phyloP scores from a whole-genome alignment of 2,888 invertebrate genomes.

The Epinotia demarniana region DNA sequence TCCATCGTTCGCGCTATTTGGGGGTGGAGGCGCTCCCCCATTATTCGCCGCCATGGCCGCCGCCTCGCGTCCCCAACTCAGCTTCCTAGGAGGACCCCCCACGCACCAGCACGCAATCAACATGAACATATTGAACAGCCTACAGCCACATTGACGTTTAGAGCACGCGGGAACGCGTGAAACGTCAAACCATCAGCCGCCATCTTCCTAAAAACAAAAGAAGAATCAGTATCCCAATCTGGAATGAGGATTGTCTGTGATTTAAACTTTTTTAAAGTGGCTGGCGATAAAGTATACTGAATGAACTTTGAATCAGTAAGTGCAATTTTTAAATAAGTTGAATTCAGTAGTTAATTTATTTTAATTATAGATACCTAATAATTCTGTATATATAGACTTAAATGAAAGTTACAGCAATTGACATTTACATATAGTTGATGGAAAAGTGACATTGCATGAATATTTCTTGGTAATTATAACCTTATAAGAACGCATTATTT shows the following conservation, averaged over 20 bases:
- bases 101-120: slow-evolving; percentile 83
- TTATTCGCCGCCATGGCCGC: slow-evolving; percentile 87
- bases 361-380: slow-evolving; percentile 24
- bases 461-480: slow-evolving; percentile 20
- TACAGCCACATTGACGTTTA: slow-evolving; percentile 84
- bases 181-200: slow-evolving; percentile 58
- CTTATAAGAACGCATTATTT: slow-evolving; percentile 26
- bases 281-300: slow-evolving; percentile 27
- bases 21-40: slow-evolving; percentile 87
- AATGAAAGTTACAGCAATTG: slow-evolving; percentile 31
- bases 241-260: slow-evolving; percentile 35
- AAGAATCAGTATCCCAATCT: slow-evolving; percentile 21
- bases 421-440: slow-evolving; percentile 29
- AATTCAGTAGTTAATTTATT: slow-evolving; percentile 43
- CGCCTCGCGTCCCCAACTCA: slow-evolving; percentile 86
- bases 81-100: slow-evolving; percentile 84
- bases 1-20: slow-evolving; percentile 89
- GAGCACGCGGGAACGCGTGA: slow-evolving; percentile 72
- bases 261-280: slow-evolving; percentile 30
- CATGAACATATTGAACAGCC: slow-evolving; percentile 83
- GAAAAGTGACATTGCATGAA: slow-evolving; percentile 14
- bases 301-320: slow-evolving; percentile 42
- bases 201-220: slow-evolving; percentile 60
- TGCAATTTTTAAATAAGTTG: slow-evolving; percentile 46
- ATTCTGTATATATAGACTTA: slow-evolving; percentile 42